phyloP scores from a whole-genome alignment of 1,140 invertebrate species.

The Augochlora pura region DNA sequence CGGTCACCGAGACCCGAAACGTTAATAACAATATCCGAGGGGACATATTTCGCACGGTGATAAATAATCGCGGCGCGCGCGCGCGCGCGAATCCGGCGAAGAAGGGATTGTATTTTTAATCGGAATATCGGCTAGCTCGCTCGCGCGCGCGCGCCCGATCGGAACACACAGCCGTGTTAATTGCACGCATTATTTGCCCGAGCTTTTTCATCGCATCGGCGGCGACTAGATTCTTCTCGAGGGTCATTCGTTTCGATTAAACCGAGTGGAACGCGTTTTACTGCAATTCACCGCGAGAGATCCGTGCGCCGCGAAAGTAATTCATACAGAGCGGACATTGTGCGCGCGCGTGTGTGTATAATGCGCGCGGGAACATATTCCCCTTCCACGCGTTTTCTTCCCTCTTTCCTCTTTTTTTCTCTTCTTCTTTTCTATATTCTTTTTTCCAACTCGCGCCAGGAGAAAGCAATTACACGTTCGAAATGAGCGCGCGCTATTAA shows the following conservation, averaged over 20 bases:
- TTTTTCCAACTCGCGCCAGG: neutral
- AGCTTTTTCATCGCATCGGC: neutral
- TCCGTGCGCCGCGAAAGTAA: slow-evolving; percentile 2
- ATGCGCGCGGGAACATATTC: neutral
- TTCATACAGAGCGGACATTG: neutral
- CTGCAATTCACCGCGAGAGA: slow-evolving; percentile 6
- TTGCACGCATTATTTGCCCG: slow-evolving; percentile 18
- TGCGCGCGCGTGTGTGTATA: too few species aligned
- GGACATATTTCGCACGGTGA: too few species aligned
- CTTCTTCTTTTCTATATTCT: too few species aligned
- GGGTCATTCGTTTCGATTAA: slow-evolving; percentile 31
- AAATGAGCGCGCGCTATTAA: slow-evolving; percentile 2
- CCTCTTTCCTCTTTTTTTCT: too few species aligned
- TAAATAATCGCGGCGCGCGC: too few species aligned
- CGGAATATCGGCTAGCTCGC: too few species aligned
- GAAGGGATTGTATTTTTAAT: neutral
- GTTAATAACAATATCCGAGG: too few species aligned
- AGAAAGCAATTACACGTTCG: slow-evolving; percentile 21
- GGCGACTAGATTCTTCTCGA: slow-evolving; percentile 12
- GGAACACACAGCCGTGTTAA: slow-evolving; percentile 13
- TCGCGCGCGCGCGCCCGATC: too few species aligned
- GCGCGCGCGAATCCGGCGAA: neutral
- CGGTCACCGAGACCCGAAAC: too few species aligned
- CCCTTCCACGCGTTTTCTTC: too few species aligned
- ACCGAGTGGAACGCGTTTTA: slow-evolving; percentile 17